Base-by-base conservation (phyloP, 2,888 invertebrate species). In the Stenolophus ochropezus region DNA sequence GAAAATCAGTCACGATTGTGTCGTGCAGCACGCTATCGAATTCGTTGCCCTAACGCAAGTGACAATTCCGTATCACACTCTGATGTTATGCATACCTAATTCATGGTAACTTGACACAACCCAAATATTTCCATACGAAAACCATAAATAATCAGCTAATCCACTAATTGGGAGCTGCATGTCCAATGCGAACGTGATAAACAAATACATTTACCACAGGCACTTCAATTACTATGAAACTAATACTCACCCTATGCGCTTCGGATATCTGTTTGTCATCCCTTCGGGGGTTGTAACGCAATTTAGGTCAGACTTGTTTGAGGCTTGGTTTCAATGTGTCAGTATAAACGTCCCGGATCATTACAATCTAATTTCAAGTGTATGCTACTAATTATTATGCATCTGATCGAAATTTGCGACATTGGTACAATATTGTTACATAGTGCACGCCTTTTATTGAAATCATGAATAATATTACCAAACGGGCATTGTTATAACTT, bases 101-200 rank as follows among this genome's bases (percentile, higher is more conserved):
- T 61, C 61, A 14, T 61, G 21, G 20, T 23, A 61, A 61, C 25
- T 61, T 25, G 61, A 21, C 61, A n/a, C 14, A 61, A 61, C 25
- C 61, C 61, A 2, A n/a, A 23, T 58, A 11, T 23, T 61, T 61
- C 23, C 11, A 2, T 1, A 21, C 8, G n/a, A 42, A 14, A 49
- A 20, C 49, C 49, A 73, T 73, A 73, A 73, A 73, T 73, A 42
- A 21, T 14, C n/a, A 47, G 14, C 20, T 73, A 73, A 47, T 73
- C 49, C 73, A 23, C 20, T 73, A 73, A 73, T 73, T 73, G 73
- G 49, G n/a, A 11, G 33, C 33, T 56, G 23, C n/a, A 2, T 61
- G 23, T 61, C 3, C 33, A 11, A 42, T 42, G 33, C 11, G 6
- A 42, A 42, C 8, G 49, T 47, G 47, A 21, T 16, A 73, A 73